Conservation (phyloP, 2,888 invertebrate genomes). For the Antitype chi region DNA sequence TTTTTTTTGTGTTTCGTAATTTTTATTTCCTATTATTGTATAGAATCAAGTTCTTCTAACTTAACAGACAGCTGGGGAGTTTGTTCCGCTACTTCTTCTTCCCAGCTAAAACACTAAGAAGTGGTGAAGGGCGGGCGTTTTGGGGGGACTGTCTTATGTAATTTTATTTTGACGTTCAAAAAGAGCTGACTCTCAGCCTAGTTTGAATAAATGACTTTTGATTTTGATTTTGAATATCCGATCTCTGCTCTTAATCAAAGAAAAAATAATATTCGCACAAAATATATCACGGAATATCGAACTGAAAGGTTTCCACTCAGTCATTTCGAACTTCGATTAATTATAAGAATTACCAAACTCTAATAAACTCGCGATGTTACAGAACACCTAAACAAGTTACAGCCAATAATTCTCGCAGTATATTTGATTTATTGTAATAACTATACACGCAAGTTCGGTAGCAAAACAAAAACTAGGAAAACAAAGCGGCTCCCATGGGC, state of each 20-base stretch:
- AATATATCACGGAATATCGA: conserved; percentile 33
- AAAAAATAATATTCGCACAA: neutral
- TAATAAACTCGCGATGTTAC: conserved; percentile 50
- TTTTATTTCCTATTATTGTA: too few species aligned
- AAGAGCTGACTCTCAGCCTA: too few species aligned
- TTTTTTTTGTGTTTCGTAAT: too few species aligned
- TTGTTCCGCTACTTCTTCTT: too few species aligned
- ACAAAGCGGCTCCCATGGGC: conserved; percentile 60
- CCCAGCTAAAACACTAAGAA: too few species aligned
- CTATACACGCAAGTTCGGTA: conserved; percentile 59
- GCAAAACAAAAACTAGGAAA: conserved; percentile 66
- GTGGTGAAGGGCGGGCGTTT: too few species aligned
- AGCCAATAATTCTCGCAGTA: conserved; percentile 67
- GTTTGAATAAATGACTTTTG: too few species aligned
- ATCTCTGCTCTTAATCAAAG: neutral
- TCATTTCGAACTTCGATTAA: conserved; percentile 57
- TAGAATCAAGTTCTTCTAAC: too few species aligned
- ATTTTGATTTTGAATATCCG: too few species aligned
- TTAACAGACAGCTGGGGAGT: too few species aligned
- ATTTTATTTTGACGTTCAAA: too few species aligned
- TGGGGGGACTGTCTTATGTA: too few species aligned
- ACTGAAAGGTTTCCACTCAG: conserved; percentile 34
- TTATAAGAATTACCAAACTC: conserved; percentile 59
- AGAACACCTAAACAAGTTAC: conserved; percentile 63
- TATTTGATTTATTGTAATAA: conserved; percentile 68